Evolutionary conservation across 2,888 invertebrate species (phyloP).

Genomic region (Drosophila helvetica): DNA sequence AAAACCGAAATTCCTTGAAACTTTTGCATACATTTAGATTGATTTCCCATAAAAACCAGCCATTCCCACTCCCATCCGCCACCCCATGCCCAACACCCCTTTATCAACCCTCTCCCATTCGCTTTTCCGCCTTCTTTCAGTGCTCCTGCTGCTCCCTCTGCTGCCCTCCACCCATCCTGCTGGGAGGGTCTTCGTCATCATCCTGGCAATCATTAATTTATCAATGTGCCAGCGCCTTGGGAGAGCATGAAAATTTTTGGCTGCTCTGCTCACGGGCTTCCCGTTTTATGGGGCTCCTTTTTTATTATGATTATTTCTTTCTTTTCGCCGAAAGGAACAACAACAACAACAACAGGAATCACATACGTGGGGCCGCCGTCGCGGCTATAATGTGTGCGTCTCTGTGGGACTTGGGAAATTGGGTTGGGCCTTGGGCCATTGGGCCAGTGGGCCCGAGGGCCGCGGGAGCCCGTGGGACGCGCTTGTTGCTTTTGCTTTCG

Average conservation of each 20-base stretch:
- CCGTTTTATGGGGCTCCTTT: constrained; percentile 66
- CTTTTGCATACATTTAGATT: constrained; percentile 61
- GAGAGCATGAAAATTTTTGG: constrained; percentile 74
- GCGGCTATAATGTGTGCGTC: constrained; percentile 57
- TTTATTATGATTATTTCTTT: constrained; percentile 78
- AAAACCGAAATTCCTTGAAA: constrained; percentile 33
- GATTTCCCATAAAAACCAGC: constrained; percentile 67
- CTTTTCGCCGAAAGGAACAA: constrained; percentile 51
- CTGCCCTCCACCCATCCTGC: background rate
- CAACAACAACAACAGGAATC: constrained; percentile 44
- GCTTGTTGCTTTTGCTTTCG: constrained; percentile 57
- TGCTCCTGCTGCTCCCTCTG: background rate
- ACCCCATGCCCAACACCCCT: constrained; percentile 3
- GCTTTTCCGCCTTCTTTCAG: constrained; percentile 46
- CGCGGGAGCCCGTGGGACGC: background rate
- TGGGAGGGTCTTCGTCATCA: constrained; percentile 43
- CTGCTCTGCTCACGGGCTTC: constrained; percentile 62
- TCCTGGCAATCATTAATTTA: constrained; percentile 77
- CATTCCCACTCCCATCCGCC: constrained; percentile 14
- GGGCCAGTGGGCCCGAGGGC: constrained; percentile 3
- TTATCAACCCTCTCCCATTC: constrained; percentile 30
- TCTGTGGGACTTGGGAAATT: constrained; percentile 21
- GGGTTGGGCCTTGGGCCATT: constrained; percentile 20
- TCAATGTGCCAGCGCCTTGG: constrained; percentile 74
- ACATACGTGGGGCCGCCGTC: constrained; percentile 47